Evolutionary conservation across 1,140 invertebrate species (phyloP), one percentile per base, ranked within the genome.

Genomic region (Diorhabda sublineata): DNA sequence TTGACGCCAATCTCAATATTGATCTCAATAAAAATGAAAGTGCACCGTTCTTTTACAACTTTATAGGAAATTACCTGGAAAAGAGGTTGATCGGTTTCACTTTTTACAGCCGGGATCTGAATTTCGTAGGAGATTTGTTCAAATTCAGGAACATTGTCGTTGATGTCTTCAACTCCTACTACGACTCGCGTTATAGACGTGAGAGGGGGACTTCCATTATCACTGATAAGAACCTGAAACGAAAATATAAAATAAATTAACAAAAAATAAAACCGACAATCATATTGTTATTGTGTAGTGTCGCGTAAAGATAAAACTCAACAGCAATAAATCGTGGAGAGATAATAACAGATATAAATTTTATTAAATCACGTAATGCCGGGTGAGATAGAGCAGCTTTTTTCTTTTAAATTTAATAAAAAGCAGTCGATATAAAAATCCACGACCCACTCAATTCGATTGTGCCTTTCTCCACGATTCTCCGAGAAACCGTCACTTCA

Each of bases 111-210:
- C 9, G 92, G 92, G 71, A 95, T 89, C 76, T 87, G 87, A 66
- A 96, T 85, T 72, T 91, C 89, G 81, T 95, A 94, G 71, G 91
- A 89, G 64, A 87, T 87, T 76, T 94, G 89, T 73, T 91, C 88
- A 81, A 96, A 96, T 73, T 88, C 86, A 0, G 93, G 93, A 57
- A 86, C 85, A 77, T 93, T 88, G 80, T 97, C 95, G 83, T 97
- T 96, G 68, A 92, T 84, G 81, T 97, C 94, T 41, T 87, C 83
- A 5, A 98, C 90, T 65, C 87, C 84, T 57, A 98, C 87, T 42
- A 93, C 87, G 45, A 98, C 90, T 69, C 92, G 87, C 8, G 93
- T 94, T 3, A 90, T 91, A 3, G 93, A 95, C 3, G 90, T 89
- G 65, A 96, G 83, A 4, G 85, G 77, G 9, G 92, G 92, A 2